phyloP scores from a whole-genome alignment of 1,140 invertebrate species.

The Camponotus pennsylvanicus region DNA sequence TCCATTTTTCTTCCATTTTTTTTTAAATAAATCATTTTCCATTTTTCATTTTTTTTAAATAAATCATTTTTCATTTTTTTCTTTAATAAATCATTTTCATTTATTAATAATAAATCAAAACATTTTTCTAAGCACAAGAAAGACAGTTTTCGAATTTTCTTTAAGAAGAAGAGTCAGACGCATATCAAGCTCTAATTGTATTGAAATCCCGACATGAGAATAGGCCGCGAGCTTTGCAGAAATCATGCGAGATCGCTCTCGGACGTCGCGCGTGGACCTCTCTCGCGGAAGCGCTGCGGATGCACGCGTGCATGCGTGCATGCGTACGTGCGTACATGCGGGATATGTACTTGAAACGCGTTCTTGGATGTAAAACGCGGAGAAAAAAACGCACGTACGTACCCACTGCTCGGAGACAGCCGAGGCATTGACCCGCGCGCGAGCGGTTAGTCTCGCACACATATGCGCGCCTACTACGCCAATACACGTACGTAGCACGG shows the following conservation, averaged over 20 bases:
- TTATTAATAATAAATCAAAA: too few species aligned
- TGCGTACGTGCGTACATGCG: constrained; percentile 40
- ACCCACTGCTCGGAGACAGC: constrained; percentile 73
- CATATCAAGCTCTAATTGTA: background rate
- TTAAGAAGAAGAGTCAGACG: too few species aligned
- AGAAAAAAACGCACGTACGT: constrained; percentile 65
- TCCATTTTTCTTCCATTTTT: too few species aligned
- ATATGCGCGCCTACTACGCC: constrained; percentile 62
- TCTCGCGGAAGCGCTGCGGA: constrained; percentile 49
- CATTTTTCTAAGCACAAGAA: too few species aligned
- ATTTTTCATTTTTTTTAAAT: background rate
- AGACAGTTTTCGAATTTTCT: too few species aligned
- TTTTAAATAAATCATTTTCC: too few species aligned
- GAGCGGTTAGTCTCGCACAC: constrained; percentile 75
- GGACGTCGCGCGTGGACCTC: constrained; percentile 2
- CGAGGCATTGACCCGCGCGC: constrained; percentile 81
- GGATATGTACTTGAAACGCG: constrained; percentile 38
- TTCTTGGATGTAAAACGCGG: constrained; percentile 53
- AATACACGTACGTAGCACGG: constrained; percentile 10
- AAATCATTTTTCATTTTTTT: too few species aligned
- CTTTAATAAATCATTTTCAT: too few species aligned
- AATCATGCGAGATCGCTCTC: background rate
- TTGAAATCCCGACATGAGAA: background rate
- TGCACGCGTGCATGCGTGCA: constrained; percentile 41
- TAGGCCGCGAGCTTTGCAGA: background rate